phyloP scores from a whole-genome alignment of 2,113 vertebrate genomes.

The Pangasianodon gigas region DNA sequence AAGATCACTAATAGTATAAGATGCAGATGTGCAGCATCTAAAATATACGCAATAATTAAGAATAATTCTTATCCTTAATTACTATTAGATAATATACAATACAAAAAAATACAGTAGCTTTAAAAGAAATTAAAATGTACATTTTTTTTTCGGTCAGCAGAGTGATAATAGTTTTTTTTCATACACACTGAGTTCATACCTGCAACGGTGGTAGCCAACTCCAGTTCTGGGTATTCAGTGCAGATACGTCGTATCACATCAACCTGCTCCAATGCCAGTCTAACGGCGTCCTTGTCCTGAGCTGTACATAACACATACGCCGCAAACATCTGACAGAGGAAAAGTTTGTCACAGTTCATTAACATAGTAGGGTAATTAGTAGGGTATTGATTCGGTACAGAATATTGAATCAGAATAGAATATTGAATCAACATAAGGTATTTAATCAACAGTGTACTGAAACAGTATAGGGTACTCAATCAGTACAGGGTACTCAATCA shows the following conservation, averaged over 20 bases:
- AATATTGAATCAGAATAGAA: neutral
- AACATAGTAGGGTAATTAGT: neutral
- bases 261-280: conserved; percentile 88
- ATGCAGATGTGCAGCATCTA: neutral
- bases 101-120: neutral
- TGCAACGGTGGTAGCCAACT: conserved; percentile 80
- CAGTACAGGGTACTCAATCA: neutral
- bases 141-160: neutral
- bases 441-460: neutral
- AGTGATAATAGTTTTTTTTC: neutral
- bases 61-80: too few species aligned
- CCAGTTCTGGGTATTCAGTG: conserved; percentile 78
- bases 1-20: neutral
- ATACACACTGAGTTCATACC: conserved; percentile 65
- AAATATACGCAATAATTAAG: neutral
- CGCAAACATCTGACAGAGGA: conserved; percentile 83
- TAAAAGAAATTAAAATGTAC: neutral
- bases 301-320: conserved; percentile 83
- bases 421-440: neutral
- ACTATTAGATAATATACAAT: neutral
- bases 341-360: neutral
- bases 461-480: neutral
- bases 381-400: neutral
- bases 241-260: conserved; percentile 87
- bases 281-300: conserved; percentile 86